A percentile compares a stretch with the other conserved stretches of the same genome.
Conservation (phyloP, 1,140 invertebrate genomes). For the Drosophila malerkotliana region DNA sequence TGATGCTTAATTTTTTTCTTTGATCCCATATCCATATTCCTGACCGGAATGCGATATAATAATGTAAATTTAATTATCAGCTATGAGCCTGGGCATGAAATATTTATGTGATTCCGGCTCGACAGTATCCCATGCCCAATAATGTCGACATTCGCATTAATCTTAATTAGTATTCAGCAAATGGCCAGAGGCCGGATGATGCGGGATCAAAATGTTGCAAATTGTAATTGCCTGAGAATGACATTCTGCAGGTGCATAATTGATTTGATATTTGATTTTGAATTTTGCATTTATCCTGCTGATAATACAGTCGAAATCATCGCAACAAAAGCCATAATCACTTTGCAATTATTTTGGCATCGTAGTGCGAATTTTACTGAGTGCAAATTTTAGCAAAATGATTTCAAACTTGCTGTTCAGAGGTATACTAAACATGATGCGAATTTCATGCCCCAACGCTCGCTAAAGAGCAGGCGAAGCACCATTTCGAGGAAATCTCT, state of each 20-base stretch:
- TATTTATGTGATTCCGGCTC: constrained; percentile 23
- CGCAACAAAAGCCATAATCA: not conserved
- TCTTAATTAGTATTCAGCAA: constrained; percentile 59
- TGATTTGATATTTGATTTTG: constrained; percentile 9
- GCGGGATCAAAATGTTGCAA: constrained; percentile 26
- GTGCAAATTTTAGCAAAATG: not conserved
- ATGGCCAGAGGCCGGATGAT: constrained; percentile 9
- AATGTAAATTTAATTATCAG: constrained; percentile 59
- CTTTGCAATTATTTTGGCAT: constrained; percentile 3
- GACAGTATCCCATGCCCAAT: constrained; percentile 3
- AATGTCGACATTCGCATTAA: constrained; percentile 44
- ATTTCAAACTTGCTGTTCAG: not conserved
- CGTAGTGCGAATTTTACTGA: not conserved
- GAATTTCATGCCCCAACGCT: constrained; percentile 10
- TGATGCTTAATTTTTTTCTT: constrained; percentile 43
- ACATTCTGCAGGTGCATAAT: constrained; percentile 9
- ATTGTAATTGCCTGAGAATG: constrained; percentile 14
- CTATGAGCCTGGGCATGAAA: constrained; percentile 9
- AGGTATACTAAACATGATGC: constrained; percentile 1
- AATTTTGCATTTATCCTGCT: not conserved
- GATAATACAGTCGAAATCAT: not conserved
- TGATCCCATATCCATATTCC: not conserved
- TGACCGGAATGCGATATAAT: constrained; percentile 37
- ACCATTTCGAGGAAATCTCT: constrained; percentile 10
- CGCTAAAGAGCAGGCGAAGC: not conserved